These are phyloP conservation scores for Pseudomyrmex flavicornis DNA, from an alignment of 1,140 invertebrate species.

Conservation along the genomic window DNA sequence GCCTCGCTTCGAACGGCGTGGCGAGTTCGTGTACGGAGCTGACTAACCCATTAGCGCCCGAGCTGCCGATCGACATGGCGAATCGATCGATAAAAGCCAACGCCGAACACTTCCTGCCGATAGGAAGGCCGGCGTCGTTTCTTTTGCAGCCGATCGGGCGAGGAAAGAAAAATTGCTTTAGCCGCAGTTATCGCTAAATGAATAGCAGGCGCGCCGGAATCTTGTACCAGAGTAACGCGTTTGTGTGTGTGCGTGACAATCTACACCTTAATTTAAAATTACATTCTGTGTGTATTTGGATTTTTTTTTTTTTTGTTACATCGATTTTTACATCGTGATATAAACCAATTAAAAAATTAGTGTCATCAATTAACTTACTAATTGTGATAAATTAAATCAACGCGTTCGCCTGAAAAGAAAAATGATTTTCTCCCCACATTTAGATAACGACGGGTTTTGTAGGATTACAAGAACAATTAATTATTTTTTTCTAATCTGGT, in stretches of 20 bases:
- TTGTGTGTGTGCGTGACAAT: background rate
- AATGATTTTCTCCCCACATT: background rate
- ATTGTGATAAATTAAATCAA: constrained; percentile 1
- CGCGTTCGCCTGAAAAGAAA: background rate
- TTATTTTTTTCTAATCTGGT: constrained; percentile 18
- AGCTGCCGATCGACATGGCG: constrained; percentile 70
- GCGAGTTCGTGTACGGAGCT: constrained; percentile 49
- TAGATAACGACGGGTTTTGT: constrained; percentile 13
- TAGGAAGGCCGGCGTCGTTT: constrained; percentile 44
- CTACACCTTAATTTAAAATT: background rate
- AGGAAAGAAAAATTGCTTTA: constrained; percentile 44
- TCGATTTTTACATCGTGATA: background rate
- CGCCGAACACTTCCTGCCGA: constrained; percentile 57
- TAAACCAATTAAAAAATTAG: too few relatives aligned
- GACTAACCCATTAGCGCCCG: constrained; percentile 74
- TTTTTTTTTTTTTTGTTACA: background rate
- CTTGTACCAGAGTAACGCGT: constrained; percentile 27
- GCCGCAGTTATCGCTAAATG: constrained; percentile 48
- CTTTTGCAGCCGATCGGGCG: constrained; percentile 29
- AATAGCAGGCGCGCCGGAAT: constrained; percentile 39
- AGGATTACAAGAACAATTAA: constrained; percentile 23
- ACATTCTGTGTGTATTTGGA: background rate
- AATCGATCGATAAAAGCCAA: constrained; percentile 73
- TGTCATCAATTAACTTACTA: background rate
- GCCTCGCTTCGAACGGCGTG: constrained; percentile 18